phyloP scores from a whole-genome alignment of 2,797 vertebrate species.

The Parauchenoglanis ngamensis region DNA sequence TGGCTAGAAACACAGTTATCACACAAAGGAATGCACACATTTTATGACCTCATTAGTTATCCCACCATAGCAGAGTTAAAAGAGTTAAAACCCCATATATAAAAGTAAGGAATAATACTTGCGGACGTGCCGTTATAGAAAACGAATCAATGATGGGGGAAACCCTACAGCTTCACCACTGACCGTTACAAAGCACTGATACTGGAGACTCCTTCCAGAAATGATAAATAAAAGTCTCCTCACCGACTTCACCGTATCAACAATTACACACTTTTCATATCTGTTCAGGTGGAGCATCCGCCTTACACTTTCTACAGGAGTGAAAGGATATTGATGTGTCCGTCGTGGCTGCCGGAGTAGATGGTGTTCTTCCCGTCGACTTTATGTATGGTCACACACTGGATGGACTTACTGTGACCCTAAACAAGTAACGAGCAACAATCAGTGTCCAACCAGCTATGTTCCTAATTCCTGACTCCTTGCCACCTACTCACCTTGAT shows the following conservation, averaged over 20 bases:
- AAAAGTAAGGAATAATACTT: not conserved
- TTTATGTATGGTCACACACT: constrained; percentile 88
- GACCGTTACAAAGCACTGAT: not conserved
- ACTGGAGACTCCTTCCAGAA: not conserved
- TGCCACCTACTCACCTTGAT: constrained; percentile 80
- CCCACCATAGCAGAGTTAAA: not conserved
- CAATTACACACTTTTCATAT: not conserved
- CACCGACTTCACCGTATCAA: not conserved
- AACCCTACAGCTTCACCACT: not conserved
- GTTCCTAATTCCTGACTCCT: not conserved
- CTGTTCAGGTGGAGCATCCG: not conserved
- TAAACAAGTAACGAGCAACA: constrained; percentile 60
- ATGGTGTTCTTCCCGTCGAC: constrained; percentile 81
- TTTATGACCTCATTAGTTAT: not conserved
- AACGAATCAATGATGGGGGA: not conserved
- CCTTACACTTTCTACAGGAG: no score
- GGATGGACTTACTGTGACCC: constrained; percentile 97
- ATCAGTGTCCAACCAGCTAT: not conserved
- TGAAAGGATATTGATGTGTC: constrained; percentile 98
- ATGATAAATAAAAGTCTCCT: not conserved
- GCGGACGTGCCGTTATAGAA: not conserved
- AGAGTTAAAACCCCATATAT: no score
- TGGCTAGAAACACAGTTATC: not conserved
- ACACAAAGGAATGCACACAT: not conserved
- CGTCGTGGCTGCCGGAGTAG: constrained; percentile 94